These are phyloP conservation scores for Paedocypris sp. DNA, from an alignment of 2,113 vertebrate genomes.

Conservation along the genomic window DNA sequence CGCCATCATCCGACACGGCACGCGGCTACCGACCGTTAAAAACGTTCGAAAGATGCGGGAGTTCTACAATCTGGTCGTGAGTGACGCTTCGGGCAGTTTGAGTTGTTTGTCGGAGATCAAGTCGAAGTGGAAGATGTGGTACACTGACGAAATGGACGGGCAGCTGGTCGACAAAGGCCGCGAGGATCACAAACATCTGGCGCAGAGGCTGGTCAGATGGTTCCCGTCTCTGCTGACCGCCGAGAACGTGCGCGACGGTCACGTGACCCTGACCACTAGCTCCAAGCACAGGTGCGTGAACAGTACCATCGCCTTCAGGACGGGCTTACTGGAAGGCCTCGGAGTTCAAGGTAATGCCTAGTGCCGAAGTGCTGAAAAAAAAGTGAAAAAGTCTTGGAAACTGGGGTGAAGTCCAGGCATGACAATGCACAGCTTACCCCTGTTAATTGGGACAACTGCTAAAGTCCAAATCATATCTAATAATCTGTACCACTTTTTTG, in stretches of 20 bases:
- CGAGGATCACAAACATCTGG: constrained; percentile 69
- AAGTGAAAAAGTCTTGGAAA: too few species aligned
- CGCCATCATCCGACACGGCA: constrained; percentile 79
- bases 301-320: constrained; percentile 73
- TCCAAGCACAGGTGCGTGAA: constrained; percentile 87
- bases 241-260: constrained; percentile 51
- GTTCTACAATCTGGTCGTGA: constrained; percentile 55
- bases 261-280: constrained; percentile 72
- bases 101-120: constrained; percentile 50
- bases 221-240: constrained; percentile 70
- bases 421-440: too few species aligned
- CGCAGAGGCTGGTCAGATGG: constrained; percentile 66
- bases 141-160: constrained; percentile 80
- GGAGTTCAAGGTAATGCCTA: constrained; percentile 41
- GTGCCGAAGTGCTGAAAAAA: not conserved
- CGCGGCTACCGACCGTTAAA: constrained; percentile 75
- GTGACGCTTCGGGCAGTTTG: constrained; percentile 6
- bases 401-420: too few species aligned
- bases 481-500: too few species aligned
- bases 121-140: constrained; percentile 71
- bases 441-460: too few species aligned
- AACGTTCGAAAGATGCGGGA: constrained; percentile 69
- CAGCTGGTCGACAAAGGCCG: constrained; percentile 70
- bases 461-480: too few species aligned
- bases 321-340: constrained; percentile 52